Conservation (phyloP, 2,113 vertebrate genomes). For the Meles meles region DNA sequence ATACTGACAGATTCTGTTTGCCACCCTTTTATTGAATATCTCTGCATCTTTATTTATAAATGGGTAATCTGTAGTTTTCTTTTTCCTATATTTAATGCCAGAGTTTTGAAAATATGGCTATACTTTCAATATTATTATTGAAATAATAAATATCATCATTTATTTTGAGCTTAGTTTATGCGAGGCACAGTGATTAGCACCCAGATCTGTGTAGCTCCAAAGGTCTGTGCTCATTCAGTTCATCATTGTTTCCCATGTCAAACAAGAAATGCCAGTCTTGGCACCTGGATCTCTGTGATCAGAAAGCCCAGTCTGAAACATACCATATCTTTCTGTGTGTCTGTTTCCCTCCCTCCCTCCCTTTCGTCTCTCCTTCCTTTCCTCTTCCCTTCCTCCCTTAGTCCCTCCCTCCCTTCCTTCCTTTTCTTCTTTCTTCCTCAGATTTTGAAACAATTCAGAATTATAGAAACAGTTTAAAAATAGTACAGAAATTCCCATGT, state of each 20-base stretch:
- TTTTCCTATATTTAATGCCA: neutral
- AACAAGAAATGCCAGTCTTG: neutral
- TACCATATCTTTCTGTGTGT: neutral
- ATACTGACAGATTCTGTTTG: neutral
- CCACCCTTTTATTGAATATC: neutral
- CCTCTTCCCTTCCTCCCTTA: neutral
- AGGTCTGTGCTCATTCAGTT: neutral
- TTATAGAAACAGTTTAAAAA: neutral
- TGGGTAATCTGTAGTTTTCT: neutral
- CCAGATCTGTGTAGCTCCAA: neutral
- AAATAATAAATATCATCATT: neutral
- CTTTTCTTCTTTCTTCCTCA: neutral
- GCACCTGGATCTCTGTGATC: neutral
- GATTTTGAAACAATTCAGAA: slow-evolving; percentile 43
- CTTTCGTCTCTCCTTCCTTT: neutral
- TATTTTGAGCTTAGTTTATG: neutral
- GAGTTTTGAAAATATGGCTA: neutral
- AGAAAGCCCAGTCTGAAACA: neutral
- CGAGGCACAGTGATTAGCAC: neutral
- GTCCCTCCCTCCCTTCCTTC: neutral
- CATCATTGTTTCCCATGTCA: neutral
- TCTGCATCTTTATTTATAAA: slow-evolving; percentile 36
- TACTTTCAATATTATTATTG: neutral
- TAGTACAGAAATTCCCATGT: neutral
- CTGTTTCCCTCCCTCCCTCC: neutral